These are phyloP conservation scores for Physella acuta DNA, from an alignment of 1,140 invertebrate species.

Conservation along the genomic window DNA sequence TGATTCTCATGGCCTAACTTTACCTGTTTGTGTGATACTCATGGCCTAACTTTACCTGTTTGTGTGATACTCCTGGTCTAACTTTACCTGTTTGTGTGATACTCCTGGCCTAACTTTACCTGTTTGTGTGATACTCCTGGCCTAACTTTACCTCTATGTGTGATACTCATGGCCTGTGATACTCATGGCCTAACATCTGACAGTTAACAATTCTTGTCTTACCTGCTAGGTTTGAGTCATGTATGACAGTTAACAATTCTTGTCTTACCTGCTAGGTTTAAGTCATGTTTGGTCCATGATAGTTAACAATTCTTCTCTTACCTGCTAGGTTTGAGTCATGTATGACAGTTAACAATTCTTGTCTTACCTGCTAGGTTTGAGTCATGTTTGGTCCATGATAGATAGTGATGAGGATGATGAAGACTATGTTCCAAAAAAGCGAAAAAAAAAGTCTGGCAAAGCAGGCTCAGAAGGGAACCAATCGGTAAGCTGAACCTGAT, in stretches of 20 bases:
- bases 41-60: too few species aligned
- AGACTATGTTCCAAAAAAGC: conserved; percentile 42
- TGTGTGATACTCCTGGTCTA: too few species aligned
- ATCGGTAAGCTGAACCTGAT: neutral
- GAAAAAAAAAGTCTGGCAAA: conserved; percentile 31
- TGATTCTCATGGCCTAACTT: too few species aligned
- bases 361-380: conserved; percentile 7
- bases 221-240: neutral
- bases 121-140: too few species aligned
- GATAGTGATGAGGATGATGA: conserved; percentile 45
- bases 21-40: too few species aligned
- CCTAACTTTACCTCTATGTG: too few species aligned
- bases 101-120: too few species aligned
- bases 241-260: neutral
- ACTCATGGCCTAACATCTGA: neutral
- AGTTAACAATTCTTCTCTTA: too few species aligned
- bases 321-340: neutral
- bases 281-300: neutral
- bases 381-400: conserved; percentile 10
- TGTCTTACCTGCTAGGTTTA: conserved; percentile 8
- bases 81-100: too few species aligned
- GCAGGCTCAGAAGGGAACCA: neutral
- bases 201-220: too few species aligned
- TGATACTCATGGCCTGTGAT: too few species aligned
- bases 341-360: neutral